Percentiles rank a stretch among this genome's conserved stretches.
These are phyloP conservation scores for Torymus texanus DNA, from an alignment of 2,888 invertebrate species.

Conservation along the genomic window DNA sequence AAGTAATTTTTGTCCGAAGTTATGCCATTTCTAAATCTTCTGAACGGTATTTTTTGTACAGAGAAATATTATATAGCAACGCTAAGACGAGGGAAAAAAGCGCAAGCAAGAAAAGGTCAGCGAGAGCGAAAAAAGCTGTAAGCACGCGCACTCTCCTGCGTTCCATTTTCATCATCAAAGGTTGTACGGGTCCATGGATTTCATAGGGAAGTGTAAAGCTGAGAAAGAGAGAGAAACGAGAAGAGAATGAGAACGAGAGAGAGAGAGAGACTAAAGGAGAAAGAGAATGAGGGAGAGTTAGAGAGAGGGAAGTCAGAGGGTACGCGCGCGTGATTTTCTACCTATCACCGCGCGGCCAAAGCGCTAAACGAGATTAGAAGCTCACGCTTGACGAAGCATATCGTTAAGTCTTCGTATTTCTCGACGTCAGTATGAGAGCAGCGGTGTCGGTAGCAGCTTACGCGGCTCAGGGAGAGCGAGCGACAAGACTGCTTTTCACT, in stretches of 20 bases:
- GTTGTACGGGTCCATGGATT: not conserved
- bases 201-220: not conserved
- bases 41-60: too few relatives aligned
- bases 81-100: too few relatives aligned
- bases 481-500: too few relatives aligned
- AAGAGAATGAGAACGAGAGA: not conserved
- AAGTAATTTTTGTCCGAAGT: too few relatives aligned
- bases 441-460: too few relatives aligned
- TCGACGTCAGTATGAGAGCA: not conserved
- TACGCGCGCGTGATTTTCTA: conserved; percentile 24
- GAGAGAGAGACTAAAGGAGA: not conserved
- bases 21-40: too few relatives aligned
- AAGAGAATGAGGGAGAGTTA: not conserved
- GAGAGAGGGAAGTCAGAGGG: not conserved
- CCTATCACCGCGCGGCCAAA: not conserved
- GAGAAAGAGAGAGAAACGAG: not conserved
- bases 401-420: conserved; percentile 37
- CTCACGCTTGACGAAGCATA: conserved; percentile 27
- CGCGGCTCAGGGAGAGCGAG: too few relatives aligned
- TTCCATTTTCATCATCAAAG: conserved; percentile 37
- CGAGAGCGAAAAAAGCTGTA: not conserved
- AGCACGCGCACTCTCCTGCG: not conserved
- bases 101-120: too few relatives aligned
- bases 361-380: conserved; percentile 28
- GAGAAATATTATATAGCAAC: too few relatives aligned